Evolutionary conservation across 1,140 invertebrate species (phyloP), one percentile per base, ranked within the genome.

Genomic region (Euborellia annulipes): DNA sequence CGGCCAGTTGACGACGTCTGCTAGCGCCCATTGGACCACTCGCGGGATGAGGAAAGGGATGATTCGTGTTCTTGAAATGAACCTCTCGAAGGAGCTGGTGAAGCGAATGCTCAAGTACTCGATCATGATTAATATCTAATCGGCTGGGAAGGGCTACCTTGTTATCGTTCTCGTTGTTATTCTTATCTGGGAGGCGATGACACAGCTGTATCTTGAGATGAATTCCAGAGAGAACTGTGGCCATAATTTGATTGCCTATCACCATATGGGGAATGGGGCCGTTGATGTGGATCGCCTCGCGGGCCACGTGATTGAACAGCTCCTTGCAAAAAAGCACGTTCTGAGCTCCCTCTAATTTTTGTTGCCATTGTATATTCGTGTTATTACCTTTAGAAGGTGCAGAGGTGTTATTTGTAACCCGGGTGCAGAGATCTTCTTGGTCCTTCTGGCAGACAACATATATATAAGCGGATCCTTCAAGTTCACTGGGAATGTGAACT

Each of bases 251-350:
- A 66, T 95, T 96, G 37, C 89, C 90, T 40, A 95, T 86, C 21
- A 96, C 92, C 72, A 96, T 85, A 58, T 95, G 91, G 7, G 92
- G 92, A 58, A 96, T 92, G 1, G 84, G 80, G 2, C 86, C 82
- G 56, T 91, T 84, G 2, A 93, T 62, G 54, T 94, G 85, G 3
- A 96, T 90, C 1, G 93, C 92, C 64, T 97, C 92, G 49, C 87
- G 79, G 0, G 92, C 91, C 23, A 98, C 66, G 59, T 95, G 85
- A 49, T 86, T 85, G 60, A 98, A 96, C 2, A 97, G 62, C 65
- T 98, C 93, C 68, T 96, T 96, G 62, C 92, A 97, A 65, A 95
- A 98, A 3, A 96, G 64, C 22, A 96, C 91, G 67, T 96, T 97
- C 59, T 98, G 93, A 0, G 92, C 92, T 2, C 85, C 85, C 63